Percentiles rank a stretch among this genome's conserved stretches.
These are phyloP conservation scores for Eugnorisma glareosa DNA, from an alignment of 2,888 invertebrate genomes.

Conservation along the genomic window DNA sequence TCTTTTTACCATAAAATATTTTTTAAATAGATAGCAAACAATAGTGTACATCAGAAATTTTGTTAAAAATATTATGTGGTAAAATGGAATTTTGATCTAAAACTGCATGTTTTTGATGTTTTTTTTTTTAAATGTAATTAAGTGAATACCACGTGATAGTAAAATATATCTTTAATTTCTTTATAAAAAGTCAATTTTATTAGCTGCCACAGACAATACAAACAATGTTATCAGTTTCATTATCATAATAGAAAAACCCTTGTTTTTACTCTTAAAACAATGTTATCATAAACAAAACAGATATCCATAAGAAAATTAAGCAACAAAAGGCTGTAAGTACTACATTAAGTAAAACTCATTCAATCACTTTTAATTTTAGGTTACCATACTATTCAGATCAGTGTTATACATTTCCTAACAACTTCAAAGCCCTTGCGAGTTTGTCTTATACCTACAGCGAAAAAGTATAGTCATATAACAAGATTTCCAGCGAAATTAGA, in stretches of 20 bases:
- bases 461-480: background rate
- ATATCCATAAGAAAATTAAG: background rate
- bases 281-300: background rate
- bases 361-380: slow-evolving; percentile 2
- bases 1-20: background rate
- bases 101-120: background rate
- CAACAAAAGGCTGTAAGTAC: background rate
- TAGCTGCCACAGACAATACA: background rate
- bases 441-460: slow-evolving; percentile 19
- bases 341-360: background rate
- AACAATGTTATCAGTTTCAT: background rate
- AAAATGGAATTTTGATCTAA: background rate
- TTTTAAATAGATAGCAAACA: background rate
- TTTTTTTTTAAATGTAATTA: background rate
- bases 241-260: too few relatives aligned
- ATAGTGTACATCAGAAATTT: background rate
- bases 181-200: background rate
- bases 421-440: slow-evolving; percentile 1
- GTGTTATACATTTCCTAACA: background rate
- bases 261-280: background rate
- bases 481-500: background rate
- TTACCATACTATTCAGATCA: slow-evolving; percentile 7
- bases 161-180: background rate
- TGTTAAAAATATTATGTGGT: background rate
- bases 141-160: background rate